These are phyloP conservation scores for Idris sp. DNA, from an alignment of 1,140 invertebrate genomes.

Conservation along the genomic window DNA sequence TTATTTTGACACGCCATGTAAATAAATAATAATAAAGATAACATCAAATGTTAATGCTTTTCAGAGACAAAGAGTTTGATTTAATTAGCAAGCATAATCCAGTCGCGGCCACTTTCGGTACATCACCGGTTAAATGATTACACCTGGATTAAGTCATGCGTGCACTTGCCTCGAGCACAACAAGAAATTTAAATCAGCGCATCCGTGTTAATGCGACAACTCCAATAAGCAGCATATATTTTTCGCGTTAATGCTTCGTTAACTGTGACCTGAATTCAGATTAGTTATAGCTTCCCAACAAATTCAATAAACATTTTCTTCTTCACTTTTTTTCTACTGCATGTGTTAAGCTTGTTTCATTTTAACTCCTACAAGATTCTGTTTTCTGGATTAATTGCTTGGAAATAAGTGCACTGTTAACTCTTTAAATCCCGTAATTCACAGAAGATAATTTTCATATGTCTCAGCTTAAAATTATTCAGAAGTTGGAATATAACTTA, in stretches of 20 bases:
- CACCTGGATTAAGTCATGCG: slow-evolving; percentile 50
- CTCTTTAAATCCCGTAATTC: slow-evolving; percentile 23
- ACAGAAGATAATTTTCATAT: background rate
- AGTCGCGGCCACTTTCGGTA: slow-evolving; percentile 13
- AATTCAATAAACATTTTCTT: slow-evolving; percentile 45
- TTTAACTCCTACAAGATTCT: slow-evolving; percentile 20
- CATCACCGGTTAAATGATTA: slow-evolving; percentile 36
- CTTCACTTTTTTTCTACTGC: slow-evolving; percentile 6
- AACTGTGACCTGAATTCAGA: slow-evolving; percentile 37
- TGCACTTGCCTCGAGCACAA: slow-evolving; percentile 13
- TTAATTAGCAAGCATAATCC: slow-evolving; percentile 30
- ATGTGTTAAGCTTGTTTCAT: slow-evolving; percentile 23
- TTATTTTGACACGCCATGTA: no score
- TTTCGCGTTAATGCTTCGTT: slow-evolving; percentile 44
- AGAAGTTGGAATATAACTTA: no score
- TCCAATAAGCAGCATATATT: slow-evolving; percentile 44
- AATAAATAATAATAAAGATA: no score
- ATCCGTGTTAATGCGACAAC: slow-evolving; percentile 44
- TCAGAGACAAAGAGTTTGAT: slow-evolving; percentile 6
- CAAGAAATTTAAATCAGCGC: slow-evolving; percentile 45
- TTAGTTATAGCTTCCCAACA: slow-evolving; percentile 45
- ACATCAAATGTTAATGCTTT: background rate
- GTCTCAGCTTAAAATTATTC: background rate
- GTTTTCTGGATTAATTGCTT: slow-evolving; percentile 35
- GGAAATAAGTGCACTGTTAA: slow-evolving; percentile 23